A percentile compares a stretch with the other conserved stretches of the same genome.
These are phyloP conservation scores for Pararge aegeria DNA, from an alignment of 1,140 invertebrate species.

Conservation along the genomic window DNA sequence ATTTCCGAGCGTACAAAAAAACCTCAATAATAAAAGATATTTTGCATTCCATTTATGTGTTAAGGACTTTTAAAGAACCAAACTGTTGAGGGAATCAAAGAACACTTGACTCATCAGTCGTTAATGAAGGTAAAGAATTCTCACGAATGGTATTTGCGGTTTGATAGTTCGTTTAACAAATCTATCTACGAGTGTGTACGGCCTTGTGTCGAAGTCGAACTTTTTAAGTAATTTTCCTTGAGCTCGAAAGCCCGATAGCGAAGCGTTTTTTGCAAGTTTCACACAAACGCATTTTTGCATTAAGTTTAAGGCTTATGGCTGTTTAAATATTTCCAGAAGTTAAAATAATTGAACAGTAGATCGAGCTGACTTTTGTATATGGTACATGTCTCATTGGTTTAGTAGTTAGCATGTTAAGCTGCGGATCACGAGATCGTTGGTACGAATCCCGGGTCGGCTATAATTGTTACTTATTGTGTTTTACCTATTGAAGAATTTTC, in stretches of 20 bases:
- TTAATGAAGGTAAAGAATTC: constrained; percentile 22
- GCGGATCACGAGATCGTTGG: no score
- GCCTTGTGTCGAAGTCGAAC: constrained; percentile 7
- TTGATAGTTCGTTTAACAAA: constrained; percentile 22
- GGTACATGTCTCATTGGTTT: no score
- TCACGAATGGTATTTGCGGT: constrained; percentile 28
- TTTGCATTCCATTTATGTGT: neutral
- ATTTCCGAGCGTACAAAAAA: no score
- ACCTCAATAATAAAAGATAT: no score
- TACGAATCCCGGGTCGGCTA: no score
- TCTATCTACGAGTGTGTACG: constrained; percentile 9
- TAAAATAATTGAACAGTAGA: no score
- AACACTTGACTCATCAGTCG: constrained; percentile 21
- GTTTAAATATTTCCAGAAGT: neutral
- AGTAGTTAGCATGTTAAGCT: no score
- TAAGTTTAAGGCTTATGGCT: constrained; percentile 2
- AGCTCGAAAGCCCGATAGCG: constrained; percentile 6
- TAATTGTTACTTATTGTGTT: no score
- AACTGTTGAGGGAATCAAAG: constrained; percentile 16
- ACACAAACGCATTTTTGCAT: constrained; percentile 2
- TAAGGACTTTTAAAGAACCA: neutral
- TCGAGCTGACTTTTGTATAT: no score
- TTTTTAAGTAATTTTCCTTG: constrained; percentile 17
- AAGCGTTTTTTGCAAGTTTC: constrained; percentile 8
- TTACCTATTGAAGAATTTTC: no score